A percentile compares a stretch with the other conserved stretches of the same genome.
Conservation (phyloP, 2,113 vertebrate genomes). For the Notothenia rossii region DNA sequence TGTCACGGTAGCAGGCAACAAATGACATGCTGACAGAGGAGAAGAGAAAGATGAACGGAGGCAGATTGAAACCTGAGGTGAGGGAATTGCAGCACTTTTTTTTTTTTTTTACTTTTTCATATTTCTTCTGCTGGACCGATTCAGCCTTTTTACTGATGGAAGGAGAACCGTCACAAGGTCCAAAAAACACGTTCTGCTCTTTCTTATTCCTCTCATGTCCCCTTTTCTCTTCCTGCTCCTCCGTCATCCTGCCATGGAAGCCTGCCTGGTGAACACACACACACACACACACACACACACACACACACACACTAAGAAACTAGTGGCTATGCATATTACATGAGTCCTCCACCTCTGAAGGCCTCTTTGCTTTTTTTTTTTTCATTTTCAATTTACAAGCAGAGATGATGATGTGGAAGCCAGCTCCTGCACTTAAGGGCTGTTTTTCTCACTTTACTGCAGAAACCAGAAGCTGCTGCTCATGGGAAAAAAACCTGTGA, state of each 20-base stretch:
- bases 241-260: constrained; percentile 65
- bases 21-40: constrained; percentile 26
- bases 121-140: constrained; percentile 46
- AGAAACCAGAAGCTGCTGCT: constrained; percentile 34
- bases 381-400: constrained; percentile 65
- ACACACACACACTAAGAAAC: constrained; percentile 53
- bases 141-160: constrained; percentile 38
- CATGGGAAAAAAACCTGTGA: constrained; percentile 15
- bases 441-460: constrained; percentile 41
- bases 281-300: constrained; percentile 7
- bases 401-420: constrained; percentile 69
- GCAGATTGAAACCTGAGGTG: constrained; percentile 10
- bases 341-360: constrained; percentile 77
- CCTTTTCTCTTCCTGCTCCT: constrained; percentile 37
- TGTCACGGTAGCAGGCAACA: constrained; percentile 19
- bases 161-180: constrained; percentile 14
- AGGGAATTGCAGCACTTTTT: constrained; percentile 10
- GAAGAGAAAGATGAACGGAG: constrained; percentile 21
- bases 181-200: constrained; percentile 43
- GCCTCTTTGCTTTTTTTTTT: constrained; percentile 69
- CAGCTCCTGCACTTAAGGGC: constrained; percentile 59
- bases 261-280: constrained; percentile 29
- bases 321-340: constrained; percentile 77
- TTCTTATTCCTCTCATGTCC: constrained; percentile 65
- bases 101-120: neutral